Percentiles rank a stretch among this genome's conserved stretches.
phyloP scores from a whole-genome alignment of 2,797 vertebrate genomes.

The Moxostoma hubbsi region DNA sequence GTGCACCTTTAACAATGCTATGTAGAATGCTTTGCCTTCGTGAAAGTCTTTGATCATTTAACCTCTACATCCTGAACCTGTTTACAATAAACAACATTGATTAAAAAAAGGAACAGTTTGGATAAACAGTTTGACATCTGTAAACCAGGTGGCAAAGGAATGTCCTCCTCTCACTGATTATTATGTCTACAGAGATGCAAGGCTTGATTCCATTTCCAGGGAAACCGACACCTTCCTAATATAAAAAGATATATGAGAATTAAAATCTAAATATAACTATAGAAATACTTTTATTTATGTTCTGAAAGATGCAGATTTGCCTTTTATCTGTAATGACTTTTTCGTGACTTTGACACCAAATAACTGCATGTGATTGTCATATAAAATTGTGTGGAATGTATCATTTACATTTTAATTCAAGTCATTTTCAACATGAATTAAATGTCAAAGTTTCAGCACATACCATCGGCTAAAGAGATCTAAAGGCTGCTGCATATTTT shows the following conservation, averaged over 20 bases:
- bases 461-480: constrained; percentile 73
- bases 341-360: neutral
- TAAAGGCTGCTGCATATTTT: constrained; percentile 69
- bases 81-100: neutral
- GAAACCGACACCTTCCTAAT: constrained; percentile 68
- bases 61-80: neutral
- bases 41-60: neutral
- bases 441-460: constrained; percentile 16
- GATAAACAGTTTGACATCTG: neutral
- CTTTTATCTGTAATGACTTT: neutral
- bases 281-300: neutral
- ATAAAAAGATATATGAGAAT: constrained; percentile 4
- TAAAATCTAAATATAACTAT: neutral
- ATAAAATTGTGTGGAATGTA: no score
- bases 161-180: neutral
- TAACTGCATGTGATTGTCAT: neutral
- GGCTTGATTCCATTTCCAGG: constrained; percentile 57
- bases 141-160: constrained; percentile 22
- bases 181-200: constrained; percentile 52
- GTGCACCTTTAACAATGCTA: neutral
- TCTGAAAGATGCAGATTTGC: no score
- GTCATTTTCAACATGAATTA: no score
- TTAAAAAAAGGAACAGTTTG: no score
- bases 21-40: neutral
- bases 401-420: no score